Evolutionary conservation across 1,140 invertebrate species (phyloP).

Genomic region (Portunus trituberculatus): DNA sequence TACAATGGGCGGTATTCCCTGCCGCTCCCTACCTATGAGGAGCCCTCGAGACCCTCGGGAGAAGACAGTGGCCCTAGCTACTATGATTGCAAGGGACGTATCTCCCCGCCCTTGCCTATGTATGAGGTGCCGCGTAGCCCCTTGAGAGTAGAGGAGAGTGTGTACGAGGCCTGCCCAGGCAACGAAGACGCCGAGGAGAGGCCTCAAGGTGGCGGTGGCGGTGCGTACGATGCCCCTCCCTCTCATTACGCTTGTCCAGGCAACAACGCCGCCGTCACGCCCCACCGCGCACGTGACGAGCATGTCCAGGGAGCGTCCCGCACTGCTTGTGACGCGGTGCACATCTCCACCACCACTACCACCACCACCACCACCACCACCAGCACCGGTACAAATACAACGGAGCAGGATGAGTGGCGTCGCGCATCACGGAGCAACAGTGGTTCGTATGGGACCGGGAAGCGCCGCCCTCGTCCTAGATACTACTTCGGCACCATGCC

Average conservation of each 20-base stretch:
- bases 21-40: neutral
- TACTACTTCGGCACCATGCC: conserved; percentile 33
- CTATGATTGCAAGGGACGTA: neutral
- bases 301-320: neutral
- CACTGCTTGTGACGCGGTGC: neutral
- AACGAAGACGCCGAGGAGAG: neutral
- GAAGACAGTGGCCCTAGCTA: neutral
- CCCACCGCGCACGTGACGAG: neutral
- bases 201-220: neutral
- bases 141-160: neutral
- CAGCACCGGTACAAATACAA: neutral
- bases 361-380: neutral
- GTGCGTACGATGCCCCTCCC: neutral
- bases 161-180: neutral
- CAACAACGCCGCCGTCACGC: neutral
- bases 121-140: neutral
- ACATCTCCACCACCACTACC: neutral
- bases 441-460: neutral
- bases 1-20: neutral
- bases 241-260: neutral
- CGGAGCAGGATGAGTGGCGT: neutral
- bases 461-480: neutral
- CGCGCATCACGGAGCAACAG: neutral
- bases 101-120: neutral
- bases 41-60: neutral